These are phyloP conservation scores for Gandaritis pyraliata DNA, from an alignment of 2,888 invertebrate genomes.

Conservation along the genomic window DNA sequence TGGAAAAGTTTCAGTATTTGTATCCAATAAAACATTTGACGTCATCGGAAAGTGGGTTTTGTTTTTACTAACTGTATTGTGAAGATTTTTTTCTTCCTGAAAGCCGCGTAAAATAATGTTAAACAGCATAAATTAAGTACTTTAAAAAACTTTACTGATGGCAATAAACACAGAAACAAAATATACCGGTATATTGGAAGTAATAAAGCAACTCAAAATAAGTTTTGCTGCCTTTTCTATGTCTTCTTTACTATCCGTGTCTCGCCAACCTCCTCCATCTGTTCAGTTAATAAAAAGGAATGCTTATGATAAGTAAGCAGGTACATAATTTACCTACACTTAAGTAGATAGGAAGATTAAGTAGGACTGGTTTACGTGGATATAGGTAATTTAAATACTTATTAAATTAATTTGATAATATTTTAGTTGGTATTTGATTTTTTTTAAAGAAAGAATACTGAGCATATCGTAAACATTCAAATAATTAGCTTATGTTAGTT, in stretches of 20 bases:
- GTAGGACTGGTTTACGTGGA: too few relatives aligned
- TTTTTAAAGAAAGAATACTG: too few relatives aligned
- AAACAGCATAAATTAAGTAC: not conserved
- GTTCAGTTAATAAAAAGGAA: conserved; percentile 1
- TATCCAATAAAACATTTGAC: conserved; percentile 9
- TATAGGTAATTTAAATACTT: too few relatives aligned
- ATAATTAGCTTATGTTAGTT: too few relatives aligned
- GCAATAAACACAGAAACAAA: not conserved
- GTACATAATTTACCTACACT: too few relatives aligned
- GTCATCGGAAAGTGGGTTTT: conserved; percentile 15
- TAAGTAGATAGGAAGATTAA: too few relatives aligned
- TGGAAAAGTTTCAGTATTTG: conserved; percentile 4
- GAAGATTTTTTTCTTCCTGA: conserved; percentile 17
- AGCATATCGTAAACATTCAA: too few relatives aligned
- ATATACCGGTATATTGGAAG: conserved; percentile 43
- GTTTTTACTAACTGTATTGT: conserved; percentile 6
- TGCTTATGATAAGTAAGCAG: not conserved
- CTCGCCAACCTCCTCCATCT: conserved; percentile 29
- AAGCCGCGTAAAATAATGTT: conserved; percentile 8
- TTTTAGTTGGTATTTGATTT: too few relatives aligned
- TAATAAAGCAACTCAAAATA: conserved; percentile 48
- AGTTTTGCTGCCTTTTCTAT: conserved; percentile 46
- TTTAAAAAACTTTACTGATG: not conserved
- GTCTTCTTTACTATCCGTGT: conserved; percentile 40
- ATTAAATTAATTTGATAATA: too few relatives aligned